A percentile compares a stretch with the other conserved stretches of the same genome.
Conservation (phyloP, 2,797 vertebrate species). For the Gouania willdenowi region DNA sequence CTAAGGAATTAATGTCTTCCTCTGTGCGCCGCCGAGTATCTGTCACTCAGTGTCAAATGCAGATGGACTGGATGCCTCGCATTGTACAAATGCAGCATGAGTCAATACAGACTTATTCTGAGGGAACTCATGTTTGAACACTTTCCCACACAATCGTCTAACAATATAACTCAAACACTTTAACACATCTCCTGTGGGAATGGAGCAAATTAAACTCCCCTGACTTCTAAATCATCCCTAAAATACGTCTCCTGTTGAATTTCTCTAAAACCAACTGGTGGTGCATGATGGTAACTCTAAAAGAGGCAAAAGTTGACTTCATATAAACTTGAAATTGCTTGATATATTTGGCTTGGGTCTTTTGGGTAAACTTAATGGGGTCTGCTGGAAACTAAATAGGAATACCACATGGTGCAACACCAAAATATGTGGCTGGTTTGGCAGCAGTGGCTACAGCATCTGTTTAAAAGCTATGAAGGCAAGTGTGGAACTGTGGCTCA, state of each 20-base stretch:
- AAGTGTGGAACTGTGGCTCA: slow-evolving; percentile 48
- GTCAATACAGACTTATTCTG: slow-evolving; percentile 21
- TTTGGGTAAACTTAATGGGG: slow-evolving; percentile 73
- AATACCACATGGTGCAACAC: slow-evolving; percentile 73
- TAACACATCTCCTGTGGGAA: slow-evolving; percentile 46
- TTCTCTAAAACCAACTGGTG: slow-evolving; percentile 60
- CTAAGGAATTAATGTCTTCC: slow-evolving; percentile 61
- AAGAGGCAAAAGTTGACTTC: slow-evolving; percentile 57
- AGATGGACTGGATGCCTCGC: slow-evolving; percentile 12
- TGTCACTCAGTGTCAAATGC: slow-evolving; percentile 19
- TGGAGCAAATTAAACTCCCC: slow-evolving; percentile 18
- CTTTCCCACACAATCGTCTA: slow-evolving; percentile 59
- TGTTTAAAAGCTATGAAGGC: slow-evolving; percentile 69
- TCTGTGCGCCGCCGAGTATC: slow-evolving; percentile 38
- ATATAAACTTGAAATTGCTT: slow-evolving; percentile 68
- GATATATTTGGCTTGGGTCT: slow-evolving; percentile 69
- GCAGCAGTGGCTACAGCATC: slow-evolving; percentile 59
- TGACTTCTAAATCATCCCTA: slow-evolving; percentile 51
- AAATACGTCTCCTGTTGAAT: slow-evolving; percentile 55
- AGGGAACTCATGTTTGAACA: slow-evolving; percentile 27
- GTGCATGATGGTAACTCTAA: slow-evolving; percentile 60
- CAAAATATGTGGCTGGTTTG: slow-evolving; percentile 74
- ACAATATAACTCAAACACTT: slow-evolving; percentile 62
- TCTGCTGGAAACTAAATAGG: slow-evolving; percentile 68
- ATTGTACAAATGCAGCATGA: slow-evolving; percentile 8